phyloP scores from a whole-genome alignment of 2,797 vertebrate genomes.

The Enteromius mattozi region DNA sequence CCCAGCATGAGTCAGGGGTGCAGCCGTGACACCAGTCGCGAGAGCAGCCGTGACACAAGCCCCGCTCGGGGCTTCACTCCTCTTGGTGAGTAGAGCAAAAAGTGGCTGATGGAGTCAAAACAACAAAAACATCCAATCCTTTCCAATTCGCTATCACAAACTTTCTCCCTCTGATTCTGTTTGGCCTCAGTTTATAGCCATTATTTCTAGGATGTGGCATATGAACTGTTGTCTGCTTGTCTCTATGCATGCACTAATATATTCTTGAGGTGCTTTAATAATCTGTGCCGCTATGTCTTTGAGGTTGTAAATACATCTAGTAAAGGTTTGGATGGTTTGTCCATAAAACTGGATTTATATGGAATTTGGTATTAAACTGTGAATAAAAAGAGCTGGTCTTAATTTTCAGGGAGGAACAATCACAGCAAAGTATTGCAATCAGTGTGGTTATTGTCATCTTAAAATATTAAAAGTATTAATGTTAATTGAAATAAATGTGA shows the following conservation, averaged over 20 bases:
- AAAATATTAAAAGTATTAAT: neutral
- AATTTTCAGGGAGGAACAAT: conserved; percentile 10
- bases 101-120: conserved; percentile 41
- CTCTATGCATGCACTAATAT: conserved; percentile 68
- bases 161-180: conserved; percentile 81
- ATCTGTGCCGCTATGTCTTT: neutral
- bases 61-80: conserved; percentile 95
- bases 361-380: neutral
- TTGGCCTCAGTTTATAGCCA: conserved; percentile 75
- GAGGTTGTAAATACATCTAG: neutral
- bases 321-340: neutral
- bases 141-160: neutral
- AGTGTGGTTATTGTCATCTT: neutral
- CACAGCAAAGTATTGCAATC: conserved; percentile 20
- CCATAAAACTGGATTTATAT: neutral
- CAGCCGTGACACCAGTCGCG: conserved; percentile 98
- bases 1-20: conserved; percentile 99
- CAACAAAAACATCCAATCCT: conserved; percentile 8
- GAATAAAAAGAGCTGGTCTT: conserved; percentile 14
- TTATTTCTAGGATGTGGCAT: conserved; percentile 82
- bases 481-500: neutral
- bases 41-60: conserved; percentile 99
- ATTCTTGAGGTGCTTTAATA: neutral
- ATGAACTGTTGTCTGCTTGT: conserved; percentile 65
- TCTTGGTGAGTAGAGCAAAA: conserved; percentile 88